A percentile compares a stretch with the other conserved stretches of the same genome.
Evolutionary conservation across 2,113 vertebrate genomes (phyloP).

Genomic region (Eidolon helvum): DNA sequence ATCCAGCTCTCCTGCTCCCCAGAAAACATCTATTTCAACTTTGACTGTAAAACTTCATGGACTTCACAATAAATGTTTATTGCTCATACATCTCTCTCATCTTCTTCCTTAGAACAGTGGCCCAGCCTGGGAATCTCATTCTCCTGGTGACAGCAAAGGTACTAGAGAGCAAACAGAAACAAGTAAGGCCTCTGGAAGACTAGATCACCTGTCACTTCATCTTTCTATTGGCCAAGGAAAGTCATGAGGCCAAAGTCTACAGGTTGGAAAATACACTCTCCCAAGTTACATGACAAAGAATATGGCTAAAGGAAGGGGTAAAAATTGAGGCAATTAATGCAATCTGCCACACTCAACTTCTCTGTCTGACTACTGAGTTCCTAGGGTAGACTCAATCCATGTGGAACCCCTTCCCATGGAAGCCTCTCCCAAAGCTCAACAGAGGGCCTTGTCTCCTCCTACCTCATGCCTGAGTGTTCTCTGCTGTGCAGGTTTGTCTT

Average conservation of each 20-base stretch:
- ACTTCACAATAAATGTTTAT: not conserved
- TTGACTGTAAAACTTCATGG: not conserved
- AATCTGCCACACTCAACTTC: not conserved
- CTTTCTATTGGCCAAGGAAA: not conserved
- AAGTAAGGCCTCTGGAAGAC: not conserved
- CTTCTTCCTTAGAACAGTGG: not conserved
- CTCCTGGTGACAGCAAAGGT: not conserved
- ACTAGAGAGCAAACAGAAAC: not conserved
- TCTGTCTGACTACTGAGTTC: not conserved
- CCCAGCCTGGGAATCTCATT: not conserved
- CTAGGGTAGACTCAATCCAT: not conserved
- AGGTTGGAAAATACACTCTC: not conserved
- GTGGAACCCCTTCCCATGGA: not conserved
- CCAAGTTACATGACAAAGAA: not conserved
- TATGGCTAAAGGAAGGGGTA: rapidly evolving
- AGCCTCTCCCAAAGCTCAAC: not conserved
- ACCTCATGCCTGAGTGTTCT: no score
- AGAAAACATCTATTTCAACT: not conserved
- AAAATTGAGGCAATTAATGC: not conserved
- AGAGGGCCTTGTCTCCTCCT: not conserved
- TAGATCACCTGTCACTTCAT: not conserved
- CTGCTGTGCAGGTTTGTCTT: not conserved
- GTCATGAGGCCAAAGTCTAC: not conserved
- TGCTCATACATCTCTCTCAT: not conserved
- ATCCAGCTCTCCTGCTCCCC: not conserved